Percentiles rank a stretch among this genome's conserved stretches.
These are phyloP conservation scores for Oostethus manadensis DNA, from an alignment of 2,113 vertebrate genomes.

Conservation along the genomic window DNA sequence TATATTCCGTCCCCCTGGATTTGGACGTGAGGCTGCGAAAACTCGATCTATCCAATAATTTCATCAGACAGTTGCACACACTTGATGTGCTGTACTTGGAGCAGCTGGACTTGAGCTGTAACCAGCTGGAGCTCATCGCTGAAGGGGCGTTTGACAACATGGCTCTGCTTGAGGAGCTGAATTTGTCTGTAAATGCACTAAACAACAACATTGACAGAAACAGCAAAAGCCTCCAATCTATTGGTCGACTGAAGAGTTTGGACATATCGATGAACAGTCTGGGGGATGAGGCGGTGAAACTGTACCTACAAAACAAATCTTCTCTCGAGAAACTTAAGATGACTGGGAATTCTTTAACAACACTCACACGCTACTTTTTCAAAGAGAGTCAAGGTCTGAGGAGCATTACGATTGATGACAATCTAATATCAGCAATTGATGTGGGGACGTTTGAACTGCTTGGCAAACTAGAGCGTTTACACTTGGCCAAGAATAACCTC, in stretches of 20 bases:
- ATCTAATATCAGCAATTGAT: conserved; percentile 72
- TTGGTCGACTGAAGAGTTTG: conserved; percentile 61
- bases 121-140: conserved; percentile 73
- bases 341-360: conserved; percentile 64
- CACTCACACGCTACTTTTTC: conserved; percentile 64
- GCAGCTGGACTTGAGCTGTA: conserved; percentile 69
- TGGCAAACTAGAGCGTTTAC: conserved; percentile 60
- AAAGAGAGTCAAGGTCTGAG: conserved; percentile 44
- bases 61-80: conserved; percentile 68
- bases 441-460: conserved; percentile 70
- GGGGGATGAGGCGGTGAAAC: conserved; percentile 60
- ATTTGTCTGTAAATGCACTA: conserved; percentile 70
- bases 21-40: conserved; percentile 58
- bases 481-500: conserved; percentile 73
- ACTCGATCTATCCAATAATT: conserved; percentile 77
- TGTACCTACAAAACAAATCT: conserved; percentile 68
- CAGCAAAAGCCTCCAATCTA: conserved; percentile 55
- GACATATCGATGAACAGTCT: conserved; percentile 74
- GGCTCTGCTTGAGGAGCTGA: conserved; percentile 60
- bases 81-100: conserved; percentile 62
- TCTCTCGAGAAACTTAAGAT: conserved; percentile 68
- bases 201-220: conserved; percentile 61
- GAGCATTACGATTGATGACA: conserved; percentile 65
- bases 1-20: conserved; percentile 64
- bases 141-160: conserved; percentile 61